Evolutionary conservation across 2,888 invertebrate species (phyloP).

Genomic region (Lycaena phlaeas): DNA sequence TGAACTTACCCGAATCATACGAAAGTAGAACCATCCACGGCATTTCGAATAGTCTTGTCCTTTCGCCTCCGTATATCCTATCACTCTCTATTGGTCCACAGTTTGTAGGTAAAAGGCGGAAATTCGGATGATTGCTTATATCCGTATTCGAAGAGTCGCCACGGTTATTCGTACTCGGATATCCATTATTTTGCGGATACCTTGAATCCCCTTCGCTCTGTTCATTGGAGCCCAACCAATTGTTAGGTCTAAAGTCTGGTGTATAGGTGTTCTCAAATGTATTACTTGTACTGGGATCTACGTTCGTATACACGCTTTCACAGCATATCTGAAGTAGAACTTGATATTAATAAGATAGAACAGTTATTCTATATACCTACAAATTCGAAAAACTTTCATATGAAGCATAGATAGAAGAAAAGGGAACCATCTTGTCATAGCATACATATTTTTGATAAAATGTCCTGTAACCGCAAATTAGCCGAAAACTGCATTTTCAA

Average conservation of each 20-base stretch:
- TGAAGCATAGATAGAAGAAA: too few species aligned
- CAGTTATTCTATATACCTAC: too few species aligned
- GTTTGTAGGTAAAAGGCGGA: slow-evolving; percentile 36
- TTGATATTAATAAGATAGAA: too few species aligned
- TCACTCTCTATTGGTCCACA: slow-evolving; percentile 73
- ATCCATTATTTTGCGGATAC: neutral
- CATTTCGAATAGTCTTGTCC: slow-evolving; percentile 75
- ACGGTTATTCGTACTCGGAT: neutral
- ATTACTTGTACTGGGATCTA: neutral
- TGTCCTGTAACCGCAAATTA: too few species aligned
- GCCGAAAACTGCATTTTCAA: too few species aligned
- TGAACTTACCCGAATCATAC: slow-evolving; percentile 62
- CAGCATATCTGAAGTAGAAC: slow-evolving; percentile 9
- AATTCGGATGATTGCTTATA: slow-evolving; percentile 35
- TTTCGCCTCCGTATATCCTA: slow-evolving; percentile 75
- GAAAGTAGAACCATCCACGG: slow-evolving; percentile 85
- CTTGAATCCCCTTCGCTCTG: neutral
- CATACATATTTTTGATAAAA: too few species aligned
- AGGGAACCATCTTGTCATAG: too few species aligned
- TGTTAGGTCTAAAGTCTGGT: slow-evolving; percentile 1
- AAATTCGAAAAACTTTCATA: too few species aligned
- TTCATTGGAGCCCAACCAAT: neutral
- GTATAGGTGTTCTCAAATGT: neutral
- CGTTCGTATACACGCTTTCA: slow-evolving; percentile 2
- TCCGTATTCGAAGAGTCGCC: neutral